A percentile compares a stretch with the other conserved stretches of the same genome.
phyloP scores from a whole-genome alignment of 2,113 vertebrate genomes.

The Podarcis cretensis region DNA sequence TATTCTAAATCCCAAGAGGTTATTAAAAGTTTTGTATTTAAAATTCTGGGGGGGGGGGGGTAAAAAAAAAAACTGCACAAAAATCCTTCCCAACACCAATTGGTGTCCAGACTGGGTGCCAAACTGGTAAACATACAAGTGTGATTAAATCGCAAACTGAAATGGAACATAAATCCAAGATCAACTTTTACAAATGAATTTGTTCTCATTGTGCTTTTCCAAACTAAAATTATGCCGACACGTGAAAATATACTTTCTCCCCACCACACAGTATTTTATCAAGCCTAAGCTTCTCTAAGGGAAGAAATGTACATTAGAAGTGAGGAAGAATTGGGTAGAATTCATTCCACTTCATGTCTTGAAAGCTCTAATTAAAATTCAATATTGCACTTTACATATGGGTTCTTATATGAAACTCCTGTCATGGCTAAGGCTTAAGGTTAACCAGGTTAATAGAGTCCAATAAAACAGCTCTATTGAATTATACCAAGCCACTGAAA shows the following conservation, averaged over 20 bases:
- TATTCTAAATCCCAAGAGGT: neutral
- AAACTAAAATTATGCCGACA: conserved; percentile 25
- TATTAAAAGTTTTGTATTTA: neutral
- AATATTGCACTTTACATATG: conserved; percentile 54
- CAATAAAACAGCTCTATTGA: conserved; percentile 67
- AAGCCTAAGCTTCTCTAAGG: conserved; percentile 11
- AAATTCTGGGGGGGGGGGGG: neutral
- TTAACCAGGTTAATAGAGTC: conserved; percentile 72
- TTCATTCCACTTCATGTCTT: conserved; percentile 29
- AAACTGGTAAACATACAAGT: neutral
- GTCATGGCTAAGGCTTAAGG: conserved; percentile 67
- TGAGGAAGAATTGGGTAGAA: conserved; percentile 13
- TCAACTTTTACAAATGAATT: conserved; percentile 20
- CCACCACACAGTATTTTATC: conserved; percentile 17
- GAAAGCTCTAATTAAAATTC: conserved; percentile 73
- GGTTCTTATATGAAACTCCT: conserved; percentile 62
- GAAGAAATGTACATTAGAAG: conserved; percentile 21
- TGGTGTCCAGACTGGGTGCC: neutral
- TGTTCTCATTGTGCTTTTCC: conserved; percentile 28
- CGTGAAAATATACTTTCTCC: neutral
- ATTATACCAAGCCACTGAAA: conserved; percentile 53
- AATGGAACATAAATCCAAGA: accelerated
- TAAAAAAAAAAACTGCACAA: neutral
- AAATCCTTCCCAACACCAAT: neutral
- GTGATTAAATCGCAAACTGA: neutral